These are phyloP conservation scores for Eupithecia subumbrata DNA, from an alignment of 2,888 invertebrate genomes.

Conservation along the genomic window DNA sequence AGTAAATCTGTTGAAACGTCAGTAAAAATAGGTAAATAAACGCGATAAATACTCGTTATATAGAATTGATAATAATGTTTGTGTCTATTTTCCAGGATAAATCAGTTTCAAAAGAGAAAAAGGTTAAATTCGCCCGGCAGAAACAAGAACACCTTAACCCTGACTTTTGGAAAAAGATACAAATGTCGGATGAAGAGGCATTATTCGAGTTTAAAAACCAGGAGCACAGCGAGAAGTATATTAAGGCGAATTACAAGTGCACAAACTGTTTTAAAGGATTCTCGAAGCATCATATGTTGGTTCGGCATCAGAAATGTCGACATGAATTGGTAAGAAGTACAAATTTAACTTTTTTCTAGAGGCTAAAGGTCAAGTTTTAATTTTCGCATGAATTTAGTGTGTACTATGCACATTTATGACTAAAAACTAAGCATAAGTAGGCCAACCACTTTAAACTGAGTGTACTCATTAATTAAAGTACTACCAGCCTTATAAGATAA, in stretches of 20 bases:
- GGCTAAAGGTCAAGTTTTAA: too few relatives aligned
- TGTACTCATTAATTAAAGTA: too few relatives aligned
- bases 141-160: constrained; percentile 40
- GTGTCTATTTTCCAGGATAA: constrained; percentile 38
- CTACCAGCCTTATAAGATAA: too few relatives aligned
- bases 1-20: too few relatives aligned
- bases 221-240: constrained; percentile 60
- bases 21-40: too few relatives aligned
- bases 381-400: too few relatives aligned
- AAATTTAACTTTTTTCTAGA: too few relatives aligned
- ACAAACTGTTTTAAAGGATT: constrained; percentile 70
- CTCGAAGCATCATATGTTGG: constrained; percentile 68
- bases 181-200: constrained; percentile 68
- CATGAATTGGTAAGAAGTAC: constrained; percentile 67
- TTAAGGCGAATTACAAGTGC: constrained; percentile 65
- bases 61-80: neutral
- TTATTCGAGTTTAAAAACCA: constrained; percentile 59
- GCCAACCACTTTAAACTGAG: too few relatives aligned
- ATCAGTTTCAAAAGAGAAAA: constrained; percentile 48
- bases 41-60: too few relatives aligned
- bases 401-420: too few relatives aligned
- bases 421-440: too few relatives aligned
- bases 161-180: constrained; percentile 64
- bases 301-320: constrained; percentile 62
- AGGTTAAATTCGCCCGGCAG: constrained; percentile 50